Base-by-base conservation (phyloP, 2,888 invertebrate genomes). In the Gastrophysa polygoni region DNA sequence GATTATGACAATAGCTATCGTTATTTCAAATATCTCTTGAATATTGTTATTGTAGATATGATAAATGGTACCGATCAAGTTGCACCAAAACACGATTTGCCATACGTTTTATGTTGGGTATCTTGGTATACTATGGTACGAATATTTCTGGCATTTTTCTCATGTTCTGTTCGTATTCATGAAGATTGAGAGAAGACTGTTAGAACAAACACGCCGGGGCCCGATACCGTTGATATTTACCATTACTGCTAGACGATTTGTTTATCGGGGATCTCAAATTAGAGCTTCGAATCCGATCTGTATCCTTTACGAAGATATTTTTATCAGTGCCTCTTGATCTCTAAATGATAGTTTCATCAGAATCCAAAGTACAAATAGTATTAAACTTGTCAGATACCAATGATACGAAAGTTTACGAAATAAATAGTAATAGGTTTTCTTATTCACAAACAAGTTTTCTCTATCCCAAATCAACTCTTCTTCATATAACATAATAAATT, bases 251-350 rank as follows among this genome's bases (percentile, higher is more conserved):
- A 18, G 1, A 6, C 10, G n/a, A 14, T 16, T 29, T 24, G 14
- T 54, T 21, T 10, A 43, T 54, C 11, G n/a, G 2, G 17, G 6
- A 16, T 1, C 17, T 29, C 29, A 28, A 38, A 48, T 29, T 6
- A 11, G 11, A 34, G 21, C 44, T 49, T 10, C 14, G 16, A 47
- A 57, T 51, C 14, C 24, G 8, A 54, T 24, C 17, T 43, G 21
- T 54, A 43, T 4, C 4, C 11, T 66, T 58, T 34, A 34, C 29
- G 29, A 67, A 62, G 55, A 63, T 59, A 70, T 69, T 69, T 38
- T 38, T 14, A 71, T 70, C 77, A 80, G 80, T 80, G 80, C 80
- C 80, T 80, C 76, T 75, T 79, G 78, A 80, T 79, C 79, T 80
- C 78, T 77, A 73, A 72, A 60, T 66, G 68, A 71, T 64, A 71